These are phyloP conservation scores for Agonum fuliginosum DNA, from an alignment of 2,888 invertebrate species.

Conservation along the genomic window DNA sequence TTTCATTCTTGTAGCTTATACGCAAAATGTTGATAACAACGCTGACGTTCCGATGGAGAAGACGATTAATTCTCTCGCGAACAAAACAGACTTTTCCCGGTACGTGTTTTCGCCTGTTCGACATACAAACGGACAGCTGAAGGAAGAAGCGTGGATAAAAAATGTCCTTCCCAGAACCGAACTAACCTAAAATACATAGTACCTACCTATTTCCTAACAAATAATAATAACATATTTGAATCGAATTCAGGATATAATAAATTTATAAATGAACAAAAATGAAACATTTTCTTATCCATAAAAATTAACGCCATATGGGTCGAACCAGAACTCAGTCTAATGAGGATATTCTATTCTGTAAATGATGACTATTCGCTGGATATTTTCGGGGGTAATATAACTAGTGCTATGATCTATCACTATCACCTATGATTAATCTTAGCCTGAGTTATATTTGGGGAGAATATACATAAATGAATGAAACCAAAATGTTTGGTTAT, in stretches of 20 bases:
- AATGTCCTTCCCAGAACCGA: slow-evolving; percentile 7
- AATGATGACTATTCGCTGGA: no score
- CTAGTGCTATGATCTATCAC: no score
- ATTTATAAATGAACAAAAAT: not conserved
- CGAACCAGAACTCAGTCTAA: no score
- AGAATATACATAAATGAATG: no score
- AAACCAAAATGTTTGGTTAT: no score
- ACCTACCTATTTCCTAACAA: not conserved
- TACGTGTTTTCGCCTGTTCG: slow-evolving; percentile 49
- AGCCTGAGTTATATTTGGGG: no score
- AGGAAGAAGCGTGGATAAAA: slow-evolving; percentile 34
- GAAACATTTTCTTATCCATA: not conserved
- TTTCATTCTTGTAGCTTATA: slow-evolving; percentile 38
- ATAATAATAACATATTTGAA: not conserved
- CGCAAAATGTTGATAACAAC: slow-evolving; percentile 56
- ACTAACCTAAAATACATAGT: not conserved
- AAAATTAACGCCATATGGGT: no score
- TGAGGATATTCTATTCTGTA: no score
- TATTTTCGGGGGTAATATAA: no score
- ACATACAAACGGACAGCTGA: slow-evolving; percentile 25
- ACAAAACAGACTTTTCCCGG: slow-evolving; percentile 48
- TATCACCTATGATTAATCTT: no score
- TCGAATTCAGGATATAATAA: not conserved
- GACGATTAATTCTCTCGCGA: slow-evolving; percentile 56
- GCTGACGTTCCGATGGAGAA: slow-evolving; percentile 42